phyloP scores from a whole-genome alignment of 2,113 vertebrate genomes.

The Oceanodroma tethys region DNA sequence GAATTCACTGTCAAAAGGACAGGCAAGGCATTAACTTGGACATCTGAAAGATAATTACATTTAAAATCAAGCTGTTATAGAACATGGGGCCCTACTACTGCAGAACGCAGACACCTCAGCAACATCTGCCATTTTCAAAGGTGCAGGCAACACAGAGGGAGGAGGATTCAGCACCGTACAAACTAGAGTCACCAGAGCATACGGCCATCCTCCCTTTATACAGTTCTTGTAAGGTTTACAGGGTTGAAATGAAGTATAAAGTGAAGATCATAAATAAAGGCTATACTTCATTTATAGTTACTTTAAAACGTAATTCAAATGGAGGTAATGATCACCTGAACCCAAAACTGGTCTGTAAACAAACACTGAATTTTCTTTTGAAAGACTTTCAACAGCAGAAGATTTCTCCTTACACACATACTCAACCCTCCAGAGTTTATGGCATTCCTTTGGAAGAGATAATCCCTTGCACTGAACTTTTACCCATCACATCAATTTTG shows the following conservation, averaged over 20 bases:
- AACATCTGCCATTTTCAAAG: not conserved
- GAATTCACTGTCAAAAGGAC: not conserved
- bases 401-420: not conserved
- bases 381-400: not conserved
- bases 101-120: not conserved
- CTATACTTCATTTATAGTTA: not conserved
- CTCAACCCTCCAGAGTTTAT: not conserved
- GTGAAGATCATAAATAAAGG: not conserved
- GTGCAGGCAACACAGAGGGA: not conserved
- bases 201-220: not conserved
- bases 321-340: not conserved
- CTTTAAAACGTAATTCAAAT: not conserved
- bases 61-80: not conserved
- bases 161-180: not conserved
- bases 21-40: not conserved
- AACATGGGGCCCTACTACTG: not conserved
- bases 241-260: not conserved
- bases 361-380: not conserved
- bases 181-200: not conserved
- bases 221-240: not conserved
- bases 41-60: not conserved
- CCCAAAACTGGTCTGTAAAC: not conserved
- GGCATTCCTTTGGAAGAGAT: not conserved
- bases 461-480: not conserved
- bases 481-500: not conserved